Conservation (phyloP, 1,140 invertebrate species). For the Aphis gossypii region DNA sequence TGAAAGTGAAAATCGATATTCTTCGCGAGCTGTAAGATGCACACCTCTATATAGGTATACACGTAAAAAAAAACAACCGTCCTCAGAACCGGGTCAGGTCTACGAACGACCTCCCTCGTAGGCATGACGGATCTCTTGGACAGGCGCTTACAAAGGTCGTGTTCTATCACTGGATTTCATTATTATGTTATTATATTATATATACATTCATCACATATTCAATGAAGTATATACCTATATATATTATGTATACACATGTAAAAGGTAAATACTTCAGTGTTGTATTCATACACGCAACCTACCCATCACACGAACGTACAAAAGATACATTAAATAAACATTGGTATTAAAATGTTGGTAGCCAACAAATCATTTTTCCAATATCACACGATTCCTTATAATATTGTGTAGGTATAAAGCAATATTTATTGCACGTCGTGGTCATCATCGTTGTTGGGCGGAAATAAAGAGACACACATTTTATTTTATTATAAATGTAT, state of each 20-base stretch:
- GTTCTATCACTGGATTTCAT: constrained; percentile 32
- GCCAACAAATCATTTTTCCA: neutral
- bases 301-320: neutral
- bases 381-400: neutral
- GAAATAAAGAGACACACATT: no score
- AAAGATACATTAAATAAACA: neutral
- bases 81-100: neutral
- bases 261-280: neutral
- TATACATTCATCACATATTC: neutral
- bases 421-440: neutral
- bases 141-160: constrained; percentile 35
- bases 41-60: neutral
- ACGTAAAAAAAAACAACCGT: constrained; percentile 18
- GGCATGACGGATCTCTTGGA: constrained; percentile 18
- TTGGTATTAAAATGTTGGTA: neutral
- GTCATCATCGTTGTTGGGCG: neutral
- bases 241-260: neutral
- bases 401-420: no score
- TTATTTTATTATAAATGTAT: no score
- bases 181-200: neutral
- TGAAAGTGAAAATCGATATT: constrained; percentile 55
- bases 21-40: constrained; percentile 7
- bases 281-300: neutral
- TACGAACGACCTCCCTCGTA: constrained; percentile 40
- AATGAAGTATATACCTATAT: neutral